These are phyloP conservation scores for Phataginus tetradactyla DNA, from an alignment of 2,797 vertebrate genomes.

Conservation along the genomic window DNA sequence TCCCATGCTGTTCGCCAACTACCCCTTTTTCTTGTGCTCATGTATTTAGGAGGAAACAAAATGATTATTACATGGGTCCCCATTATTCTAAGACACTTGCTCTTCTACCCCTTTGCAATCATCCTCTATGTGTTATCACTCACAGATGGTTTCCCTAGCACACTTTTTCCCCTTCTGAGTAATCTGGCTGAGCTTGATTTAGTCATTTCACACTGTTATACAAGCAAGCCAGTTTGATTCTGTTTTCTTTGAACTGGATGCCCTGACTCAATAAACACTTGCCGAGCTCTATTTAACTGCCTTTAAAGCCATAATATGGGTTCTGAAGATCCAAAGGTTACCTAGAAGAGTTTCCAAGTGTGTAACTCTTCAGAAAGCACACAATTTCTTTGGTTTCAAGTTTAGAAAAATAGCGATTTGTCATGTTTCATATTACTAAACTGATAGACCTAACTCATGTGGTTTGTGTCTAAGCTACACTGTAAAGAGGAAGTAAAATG, in stretches of 20 bases:
- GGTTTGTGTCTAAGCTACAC: constrained; percentile 83
- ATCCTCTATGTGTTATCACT: background rate
- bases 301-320: constrained; percentile 65
- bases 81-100: background rate
- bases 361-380: constrained; percentile 79
- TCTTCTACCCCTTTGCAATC: fast-evolving
- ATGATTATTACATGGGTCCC: background rate
- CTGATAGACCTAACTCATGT: constrained; percentile 78
- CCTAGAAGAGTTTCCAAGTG: constrained; percentile 63
- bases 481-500: constrained; percentile 86
- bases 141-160: background rate
- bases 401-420: constrained; percentile 83
- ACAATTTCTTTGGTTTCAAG: constrained; percentile 83
- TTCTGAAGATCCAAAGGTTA: constrained; percentile 75
- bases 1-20: too few relatives aligned
- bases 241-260: constrained; percentile 73
- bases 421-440: constrained; percentile 85
- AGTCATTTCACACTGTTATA: constrained; percentile 64
- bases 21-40: background rate
- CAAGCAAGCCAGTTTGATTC: constrained; percentile 63
- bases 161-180: background rate
- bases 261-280: constrained; percentile 79
- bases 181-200: constrained; percentile 51
- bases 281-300: constrained; percentile 66
- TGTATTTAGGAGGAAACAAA: background rate